A percentile compares a stretch with the other conserved stretches of the same genome.
Conservation (phyloP, 2,888 invertebrate species). For the Stegophylla sp. region DNA sequence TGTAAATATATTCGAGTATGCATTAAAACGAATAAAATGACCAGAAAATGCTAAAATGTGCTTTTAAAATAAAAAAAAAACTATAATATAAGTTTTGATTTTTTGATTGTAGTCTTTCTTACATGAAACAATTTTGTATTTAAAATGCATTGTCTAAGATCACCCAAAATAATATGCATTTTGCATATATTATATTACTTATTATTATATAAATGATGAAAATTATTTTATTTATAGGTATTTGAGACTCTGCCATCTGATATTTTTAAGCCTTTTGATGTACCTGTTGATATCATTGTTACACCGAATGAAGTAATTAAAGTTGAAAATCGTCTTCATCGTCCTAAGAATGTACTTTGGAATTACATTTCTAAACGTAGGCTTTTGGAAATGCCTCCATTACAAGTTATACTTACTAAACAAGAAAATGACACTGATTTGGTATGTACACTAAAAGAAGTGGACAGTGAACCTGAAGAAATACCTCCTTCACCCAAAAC, state of each 20-base stretch:
- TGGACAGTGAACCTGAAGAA: slow-evolving; percentile 74
- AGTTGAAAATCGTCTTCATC: slow-evolving; percentile 69
- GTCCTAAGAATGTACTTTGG: slow-evolving; percentile 82
- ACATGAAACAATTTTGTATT: too few relatives aligned
- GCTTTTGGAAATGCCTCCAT: slow-evolving; percentile 75
- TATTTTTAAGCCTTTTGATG: slow-evolving; percentile 80
- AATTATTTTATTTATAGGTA: too few relatives aligned
- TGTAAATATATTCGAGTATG: too few relatives aligned
- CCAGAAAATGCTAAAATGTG: too few relatives aligned
- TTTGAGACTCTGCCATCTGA: slow-evolving; percentile 77
- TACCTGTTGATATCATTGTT: slow-evolving; percentile 84
- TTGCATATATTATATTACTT: too few relatives aligned
- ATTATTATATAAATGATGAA: too few relatives aligned
- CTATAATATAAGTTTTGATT: too few relatives aligned
- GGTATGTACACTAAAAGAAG: slow-evolving; percentile 72
- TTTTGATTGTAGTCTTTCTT: too few relatives aligned
- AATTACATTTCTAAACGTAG: slow-evolving; percentile 76
- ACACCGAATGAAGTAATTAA: slow-evolving; percentile 81
- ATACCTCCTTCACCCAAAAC: slow-evolving; percentile 64
- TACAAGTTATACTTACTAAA: slow-evolving; percentile 71
- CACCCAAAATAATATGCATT: too few relatives aligned
- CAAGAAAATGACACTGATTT: slow-evolving; percentile 69
- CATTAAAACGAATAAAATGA: too few relatives aligned
- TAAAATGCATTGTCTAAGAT: too few relatives aligned
- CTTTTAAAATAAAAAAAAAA: too few relatives aligned